A percentile compares a stretch with the other conserved stretches of the same genome.
Evolutionary conservation across 2,888 invertebrate genomes (phyloP).

Genomic region (Anthophora plumipes): DNA sequence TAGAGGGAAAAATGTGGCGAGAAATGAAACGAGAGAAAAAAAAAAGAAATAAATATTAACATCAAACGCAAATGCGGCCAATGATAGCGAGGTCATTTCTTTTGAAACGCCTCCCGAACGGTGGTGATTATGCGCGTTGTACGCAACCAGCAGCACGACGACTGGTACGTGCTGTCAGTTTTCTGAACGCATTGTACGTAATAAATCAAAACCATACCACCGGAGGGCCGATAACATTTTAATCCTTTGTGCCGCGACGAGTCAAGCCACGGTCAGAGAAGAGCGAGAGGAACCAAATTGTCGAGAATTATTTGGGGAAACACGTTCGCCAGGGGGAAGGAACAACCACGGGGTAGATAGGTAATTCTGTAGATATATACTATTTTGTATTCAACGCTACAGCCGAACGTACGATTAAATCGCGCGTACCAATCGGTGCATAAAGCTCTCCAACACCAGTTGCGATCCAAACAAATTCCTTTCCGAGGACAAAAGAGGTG

Average conservation of each 20-base stretch:
- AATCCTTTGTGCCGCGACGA: conserved; percentile 27
- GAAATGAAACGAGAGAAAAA: neutral
- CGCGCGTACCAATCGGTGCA: neutral
- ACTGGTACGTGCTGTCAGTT: neutral
- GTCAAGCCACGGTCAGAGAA: neutral
- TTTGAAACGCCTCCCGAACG: neutral
- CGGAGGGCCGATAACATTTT: conserved; percentile 30
- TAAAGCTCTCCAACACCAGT: too few relatives aligned
- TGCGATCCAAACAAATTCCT: neutral
- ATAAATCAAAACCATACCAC: conserved; percentile 34
- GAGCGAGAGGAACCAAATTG: neutral
- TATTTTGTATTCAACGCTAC: neutral
- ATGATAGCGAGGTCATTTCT: neutral
- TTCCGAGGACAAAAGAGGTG: neutral
- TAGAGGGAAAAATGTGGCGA: neutral
- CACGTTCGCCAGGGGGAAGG: neutral
- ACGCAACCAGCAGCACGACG: neutral
- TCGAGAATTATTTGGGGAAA: conserved; percentile 23
- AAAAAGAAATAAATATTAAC: conserved; percentile 11
- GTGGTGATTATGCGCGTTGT: conserved; percentile 27
- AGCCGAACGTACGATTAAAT: conserved; percentile 23
- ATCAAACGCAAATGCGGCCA: neutral
- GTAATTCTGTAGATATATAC: too few relatives aligned
- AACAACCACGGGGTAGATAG: neutral
- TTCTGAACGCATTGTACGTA: conserved; percentile 16